Conservation (phyloP, 53 echinoderm and acorn worm genomes). For the Pentamera pediparva region DNA sequence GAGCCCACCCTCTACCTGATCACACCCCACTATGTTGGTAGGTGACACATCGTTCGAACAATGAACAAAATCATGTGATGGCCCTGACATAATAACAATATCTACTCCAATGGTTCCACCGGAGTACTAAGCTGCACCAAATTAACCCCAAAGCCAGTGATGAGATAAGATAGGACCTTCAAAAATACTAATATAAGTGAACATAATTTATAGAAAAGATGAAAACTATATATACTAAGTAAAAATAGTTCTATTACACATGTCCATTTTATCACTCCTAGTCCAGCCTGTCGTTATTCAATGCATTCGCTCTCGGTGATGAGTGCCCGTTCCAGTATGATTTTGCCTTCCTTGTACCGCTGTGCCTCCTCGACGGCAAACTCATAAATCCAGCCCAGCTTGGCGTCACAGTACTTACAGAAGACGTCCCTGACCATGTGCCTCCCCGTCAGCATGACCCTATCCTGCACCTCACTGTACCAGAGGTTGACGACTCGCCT, state of each 20-base stretch:
- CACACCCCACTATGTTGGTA: no score
- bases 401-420: slow-evolving; percentile 91
- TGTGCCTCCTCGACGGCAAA: slow-evolving; percentile 93
- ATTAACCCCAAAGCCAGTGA: no score
- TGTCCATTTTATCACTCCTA: no score
- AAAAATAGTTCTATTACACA: not conserved
- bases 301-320: slow-evolving; percentile 95
- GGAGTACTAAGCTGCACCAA: no score
- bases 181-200: no score
- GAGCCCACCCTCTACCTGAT: no score
- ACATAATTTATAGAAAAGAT: slow-evolving; percentile 4
- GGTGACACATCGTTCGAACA: no score
- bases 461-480: slow-evolving; percentile 88
- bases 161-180: no score
- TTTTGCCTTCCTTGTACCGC: slow-evolving; percentile 91
- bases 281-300: slow-evolving; percentile 38
- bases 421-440: slow-evolving; percentile 97
- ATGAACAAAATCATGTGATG: no score
- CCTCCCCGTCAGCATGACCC: slow-evolving; percentile 88
- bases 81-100: no score
- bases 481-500: slow-evolving; percentile 86
- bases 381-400: slow-evolving; percentile 95
- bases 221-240: not conserved
- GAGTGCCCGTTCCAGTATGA: slow-evolving; percentile 83
- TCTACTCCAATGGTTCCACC: no score